These are phyloP conservation scores for Nemotelus nigrinus DNA, from an alignment of 2,888 invertebrate genomes.

Conservation along the genomic window DNA sequence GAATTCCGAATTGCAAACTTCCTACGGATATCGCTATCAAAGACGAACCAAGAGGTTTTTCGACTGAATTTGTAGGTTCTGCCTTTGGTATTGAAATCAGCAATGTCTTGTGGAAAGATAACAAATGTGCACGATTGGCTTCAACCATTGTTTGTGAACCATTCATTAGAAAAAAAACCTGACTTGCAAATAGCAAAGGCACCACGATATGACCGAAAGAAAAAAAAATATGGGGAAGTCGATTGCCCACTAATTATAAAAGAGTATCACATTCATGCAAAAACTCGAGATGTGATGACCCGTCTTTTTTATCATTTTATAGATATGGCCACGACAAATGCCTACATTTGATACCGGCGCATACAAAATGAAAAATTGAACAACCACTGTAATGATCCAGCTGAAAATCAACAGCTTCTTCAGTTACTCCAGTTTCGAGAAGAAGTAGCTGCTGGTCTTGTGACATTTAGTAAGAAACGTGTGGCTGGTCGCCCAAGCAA, in stretches of 20 bases:
- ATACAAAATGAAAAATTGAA: too few species aligned
- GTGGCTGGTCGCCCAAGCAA: too few species aligned
- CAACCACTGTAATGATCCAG: too few species aligned
- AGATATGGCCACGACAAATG: conserved; percentile 52
- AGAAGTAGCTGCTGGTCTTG: too few species aligned
- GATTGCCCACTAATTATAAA: conserved; percentile 53
- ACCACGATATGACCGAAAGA: conserved; percentile 40
- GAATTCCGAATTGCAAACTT: conserved; percentile 23
- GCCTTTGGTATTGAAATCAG: conserved; percentile 32
- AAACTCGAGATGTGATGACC: conserved; percentile 53
- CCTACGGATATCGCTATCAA: conserved; percentile 19
- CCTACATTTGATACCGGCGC: conserved; percentile 51
- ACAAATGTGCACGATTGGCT: conserved; percentile 6
- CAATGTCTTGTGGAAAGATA: conserved; percentile 35
- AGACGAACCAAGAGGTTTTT: conserved; percentile 3
- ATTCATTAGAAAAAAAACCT: not conserved
- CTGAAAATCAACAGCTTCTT: too few species aligned
- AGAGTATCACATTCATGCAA: conserved; percentile 51
- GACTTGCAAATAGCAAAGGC: conserved; percentile 49
- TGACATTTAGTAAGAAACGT: too few species aligned
- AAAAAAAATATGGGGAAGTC: conserved; percentile 50
- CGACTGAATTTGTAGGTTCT: conserved; percentile 34
- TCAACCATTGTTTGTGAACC: conserved; percentile 9
- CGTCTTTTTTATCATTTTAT: conserved; percentile 51
- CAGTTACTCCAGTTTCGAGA: too few species aligned